Evolutionary conservation across 2,797 vertebrate genomes (phyloP).

Genomic region (Podarcis siculus): DNA sequence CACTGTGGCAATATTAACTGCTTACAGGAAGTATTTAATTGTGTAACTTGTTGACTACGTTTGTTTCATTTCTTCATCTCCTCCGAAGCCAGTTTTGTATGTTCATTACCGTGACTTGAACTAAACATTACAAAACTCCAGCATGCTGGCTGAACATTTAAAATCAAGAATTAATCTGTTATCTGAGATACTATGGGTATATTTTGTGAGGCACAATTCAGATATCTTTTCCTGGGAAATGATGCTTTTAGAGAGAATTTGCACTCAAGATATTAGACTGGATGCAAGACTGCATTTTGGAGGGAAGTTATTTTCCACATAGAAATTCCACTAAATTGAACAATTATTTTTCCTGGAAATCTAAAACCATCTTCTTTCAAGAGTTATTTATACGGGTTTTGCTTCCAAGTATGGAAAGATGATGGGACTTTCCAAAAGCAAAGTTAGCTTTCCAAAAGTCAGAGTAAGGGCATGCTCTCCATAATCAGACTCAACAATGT

Average conservation of each 20-base stretch:
- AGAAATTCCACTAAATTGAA: background rate
- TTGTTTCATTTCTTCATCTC: background rate
- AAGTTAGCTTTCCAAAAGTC: background rate
- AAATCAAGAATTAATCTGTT: background rate
- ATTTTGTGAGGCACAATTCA: background rate
- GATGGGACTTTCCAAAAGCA: background rate
- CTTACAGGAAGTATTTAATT: conserved; percentile 6
- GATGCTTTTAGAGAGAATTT: background rate
- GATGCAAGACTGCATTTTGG: background rate
- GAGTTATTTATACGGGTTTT: background rate
- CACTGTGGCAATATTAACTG: conserved; percentile 1
- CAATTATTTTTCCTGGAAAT: background rate
- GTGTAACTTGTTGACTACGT: background rate
- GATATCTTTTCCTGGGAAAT: background rate
- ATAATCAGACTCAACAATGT: no score
- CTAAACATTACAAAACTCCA: background rate
- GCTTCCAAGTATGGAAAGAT: background rate
- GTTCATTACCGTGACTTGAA: background rate
- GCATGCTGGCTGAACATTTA: background rate
- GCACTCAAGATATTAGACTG: background rate
- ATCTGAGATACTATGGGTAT: background rate
- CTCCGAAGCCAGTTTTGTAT: background rate
- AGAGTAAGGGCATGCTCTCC: background rate
- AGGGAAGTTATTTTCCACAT: background rate
- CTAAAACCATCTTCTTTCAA: background rate